These are phyloP conservation scores for Xyliphius kryptos DNA, from an alignment of 2,113 vertebrate species.

Conservation along the genomic window DNA sequence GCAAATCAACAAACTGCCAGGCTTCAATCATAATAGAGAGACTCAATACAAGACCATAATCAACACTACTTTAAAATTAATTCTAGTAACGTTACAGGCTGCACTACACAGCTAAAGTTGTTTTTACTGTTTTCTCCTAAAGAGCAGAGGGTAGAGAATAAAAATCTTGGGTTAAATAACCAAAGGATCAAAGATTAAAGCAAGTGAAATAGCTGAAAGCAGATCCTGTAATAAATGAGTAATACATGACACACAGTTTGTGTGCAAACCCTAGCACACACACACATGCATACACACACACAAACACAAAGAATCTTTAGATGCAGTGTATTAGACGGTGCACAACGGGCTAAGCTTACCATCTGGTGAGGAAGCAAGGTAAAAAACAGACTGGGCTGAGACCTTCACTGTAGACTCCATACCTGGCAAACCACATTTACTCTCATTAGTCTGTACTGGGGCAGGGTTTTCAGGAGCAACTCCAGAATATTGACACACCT, in stretches of 20 bases:
- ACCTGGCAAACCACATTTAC: slow-evolving; percentile 45
- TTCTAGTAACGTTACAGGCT: too few species aligned
- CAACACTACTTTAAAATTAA: too few species aligned
- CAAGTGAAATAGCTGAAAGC: slow-evolving; percentile 17
- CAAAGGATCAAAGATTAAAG: slow-evolving; percentile 19
- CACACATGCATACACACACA: slow-evolving; percentile 5
- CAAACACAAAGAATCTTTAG: too few species aligned
- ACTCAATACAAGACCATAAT: too few species aligned
- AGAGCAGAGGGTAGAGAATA: background rate
- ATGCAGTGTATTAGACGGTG: too few species aligned
- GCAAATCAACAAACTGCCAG: too few species aligned
- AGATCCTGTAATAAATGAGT: slow-evolving; percentile 21
- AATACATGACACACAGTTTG: slow-evolving; percentile 21
- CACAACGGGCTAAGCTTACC: slow-evolving; percentile 44
- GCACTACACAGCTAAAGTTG: too few species aligned
- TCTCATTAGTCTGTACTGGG: slow-evolving; percentile 28
- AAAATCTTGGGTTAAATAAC: slow-evolving; percentile 7
- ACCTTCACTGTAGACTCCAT: slow-evolving; percentile 35
- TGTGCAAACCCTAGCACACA: too few species aligned
- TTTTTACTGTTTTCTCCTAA: too few species aligned
- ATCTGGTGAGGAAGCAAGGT: slow-evolving; percentile 43
- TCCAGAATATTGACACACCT: too few species aligned
- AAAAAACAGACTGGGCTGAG: slow-evolving; percentile 49
- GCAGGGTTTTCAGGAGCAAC: slow-evolving; percentile 8
- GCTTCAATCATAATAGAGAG: too few species aligned